Evolutionary conservation across 92 coral and sea anemone species (phyloP).

Genomic region (Phenganax subtilis): DNA sequence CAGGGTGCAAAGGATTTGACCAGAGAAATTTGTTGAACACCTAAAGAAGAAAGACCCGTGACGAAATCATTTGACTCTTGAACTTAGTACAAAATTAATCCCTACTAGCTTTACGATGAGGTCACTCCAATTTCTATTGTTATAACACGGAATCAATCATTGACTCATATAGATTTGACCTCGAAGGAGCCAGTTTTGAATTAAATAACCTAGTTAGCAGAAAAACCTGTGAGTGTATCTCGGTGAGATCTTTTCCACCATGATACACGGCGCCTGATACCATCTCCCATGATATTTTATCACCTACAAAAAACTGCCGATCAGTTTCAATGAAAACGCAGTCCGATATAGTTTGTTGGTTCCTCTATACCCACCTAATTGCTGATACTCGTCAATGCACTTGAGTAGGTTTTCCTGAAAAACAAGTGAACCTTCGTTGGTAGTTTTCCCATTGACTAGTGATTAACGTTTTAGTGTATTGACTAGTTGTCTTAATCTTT

Average conservation of each 20-base stretch:
- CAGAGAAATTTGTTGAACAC: constrained; percentile 80
- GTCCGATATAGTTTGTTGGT: not conserved
- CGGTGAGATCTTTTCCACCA: constrained; percentile 71
- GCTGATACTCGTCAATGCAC: not conserved
- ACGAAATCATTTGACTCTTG: no score
- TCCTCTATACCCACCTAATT: not conserved
- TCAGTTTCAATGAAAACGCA: not conserved
- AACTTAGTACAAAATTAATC: no score
- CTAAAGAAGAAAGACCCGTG: constrained; percentile 33
- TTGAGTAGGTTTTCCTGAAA: not conserved
- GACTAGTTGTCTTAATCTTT: no score
- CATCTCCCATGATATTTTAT: constrained; percentile 62
- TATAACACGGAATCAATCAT: not conserved
- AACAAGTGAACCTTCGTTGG: not conserved
- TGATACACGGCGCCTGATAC: constrained; percentile 90
- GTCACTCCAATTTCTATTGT: no score
- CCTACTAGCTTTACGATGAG: no score
- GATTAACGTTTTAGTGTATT: no score
- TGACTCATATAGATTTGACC: no score
- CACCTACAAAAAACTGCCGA: constrained; percentile 36
- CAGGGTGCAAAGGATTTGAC: constrained; percentile 90
- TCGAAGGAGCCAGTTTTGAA: no score
- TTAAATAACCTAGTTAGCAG: no score
- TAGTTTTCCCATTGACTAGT: no score
- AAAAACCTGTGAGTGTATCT: constrained; percentile 62